Conservation (phyloP, 2,113 vertebrate species). For the Microtus richardsoni region DNA sequence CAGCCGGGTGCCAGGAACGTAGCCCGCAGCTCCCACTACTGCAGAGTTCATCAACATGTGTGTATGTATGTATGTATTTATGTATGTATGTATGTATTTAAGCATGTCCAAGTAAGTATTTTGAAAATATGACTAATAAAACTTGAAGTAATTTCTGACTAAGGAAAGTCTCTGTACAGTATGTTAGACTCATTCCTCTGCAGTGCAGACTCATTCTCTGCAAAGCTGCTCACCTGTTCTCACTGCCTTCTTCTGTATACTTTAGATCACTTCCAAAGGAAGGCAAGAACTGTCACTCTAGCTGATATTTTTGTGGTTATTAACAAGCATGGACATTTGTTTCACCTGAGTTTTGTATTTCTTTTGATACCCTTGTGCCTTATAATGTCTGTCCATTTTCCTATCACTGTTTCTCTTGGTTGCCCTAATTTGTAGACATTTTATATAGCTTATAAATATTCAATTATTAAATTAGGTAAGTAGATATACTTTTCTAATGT, state of each 20-base stretch:
- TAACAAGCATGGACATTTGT: background rate
- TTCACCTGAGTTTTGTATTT: background rate
- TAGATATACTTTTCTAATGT: slow-evolving; percentile 5
- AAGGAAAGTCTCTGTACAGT: background rate
- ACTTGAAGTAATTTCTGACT: background rate
- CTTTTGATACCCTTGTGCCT: slow-evolving; percentile 8
- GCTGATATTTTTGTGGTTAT: background rate
- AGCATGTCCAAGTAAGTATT: background rate
- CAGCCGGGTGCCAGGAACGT: no score
- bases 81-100: background rate
- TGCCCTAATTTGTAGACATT: background rate
- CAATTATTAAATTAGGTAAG: background rate
- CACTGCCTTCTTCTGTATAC: background rate
- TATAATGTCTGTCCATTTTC: slow-evolving; percentile 8
- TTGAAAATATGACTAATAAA: background rate
- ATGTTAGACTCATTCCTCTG: no score
- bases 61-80: background rate
- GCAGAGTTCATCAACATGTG: no score
- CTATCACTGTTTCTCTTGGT: background rate
- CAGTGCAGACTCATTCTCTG: background rate
- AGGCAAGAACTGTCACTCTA: background rate
- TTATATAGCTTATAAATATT: background rate
- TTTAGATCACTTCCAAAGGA: slow-evolving; percentile 1
- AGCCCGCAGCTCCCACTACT: no score
- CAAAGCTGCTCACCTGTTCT: background rate